Conservation (phyloP, 2,797 vertebrate genomes). For the Hylomyscus alleni region DNA sequence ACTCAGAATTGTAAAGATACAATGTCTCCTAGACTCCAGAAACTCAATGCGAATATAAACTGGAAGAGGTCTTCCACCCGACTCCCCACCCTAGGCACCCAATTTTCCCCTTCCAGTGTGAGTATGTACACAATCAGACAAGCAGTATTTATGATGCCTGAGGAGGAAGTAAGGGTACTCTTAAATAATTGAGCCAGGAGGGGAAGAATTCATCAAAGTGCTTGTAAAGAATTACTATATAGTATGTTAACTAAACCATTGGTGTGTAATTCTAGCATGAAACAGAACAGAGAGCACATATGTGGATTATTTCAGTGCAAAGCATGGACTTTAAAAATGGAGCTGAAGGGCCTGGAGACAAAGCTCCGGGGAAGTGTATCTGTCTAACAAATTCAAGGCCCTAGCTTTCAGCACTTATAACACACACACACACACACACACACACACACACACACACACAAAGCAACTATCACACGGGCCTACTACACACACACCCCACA, state of each 20-base stretch:
- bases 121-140: neutral
- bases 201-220: constrained; percentile 13
- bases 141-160: neutral
- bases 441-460: neutral
- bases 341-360: neutral
- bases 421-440: neutral
- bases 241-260: neutral
- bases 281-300: neutral
- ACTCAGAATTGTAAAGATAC: neutral
- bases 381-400: neutral
- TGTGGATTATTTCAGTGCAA: neutral
- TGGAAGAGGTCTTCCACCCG: neutral
- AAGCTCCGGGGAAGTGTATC: neutral
- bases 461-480: too few species aligned
- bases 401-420: neutral
- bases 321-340: neutral
- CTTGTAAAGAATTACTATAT: constrained; percentile 33
- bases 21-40: constrained; percentile 8
- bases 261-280: neutral
- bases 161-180: neutral
- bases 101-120: neutral
- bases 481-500: neutral
- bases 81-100: neutral
- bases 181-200: neutral
- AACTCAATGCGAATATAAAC: constrained; percentile 16